Percentiles rank a stretch among this genome's conserved stretches.
phyloP scores from a whole-genome alignment of 2,888 invertebrate species.

The Anthophora plumipes region DNA sequence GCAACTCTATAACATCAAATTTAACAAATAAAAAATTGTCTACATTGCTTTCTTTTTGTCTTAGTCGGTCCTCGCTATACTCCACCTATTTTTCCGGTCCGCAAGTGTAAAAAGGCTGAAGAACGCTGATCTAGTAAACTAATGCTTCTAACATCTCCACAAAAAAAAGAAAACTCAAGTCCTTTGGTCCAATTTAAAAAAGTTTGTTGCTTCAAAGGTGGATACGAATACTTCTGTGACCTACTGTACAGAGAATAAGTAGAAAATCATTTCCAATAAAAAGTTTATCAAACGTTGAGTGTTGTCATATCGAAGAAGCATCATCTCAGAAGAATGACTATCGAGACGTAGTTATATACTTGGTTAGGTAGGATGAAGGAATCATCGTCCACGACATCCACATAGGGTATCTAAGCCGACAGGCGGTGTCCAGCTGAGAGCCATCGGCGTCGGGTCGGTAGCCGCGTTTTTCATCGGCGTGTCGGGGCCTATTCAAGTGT shows the following conservation, averaged over 20 bases:
- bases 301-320: neutral
- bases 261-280: neutral
- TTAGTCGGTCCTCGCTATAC: too few species aligned
- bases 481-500: slow-evolving; percentile 79
- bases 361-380: slow-evolving; percentile 30
- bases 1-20: too few species aligned
- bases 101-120: too few species aligned
- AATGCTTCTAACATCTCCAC: too few species aligned
- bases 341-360: neutral
- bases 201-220: too few species aligned
- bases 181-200: too few species aligned
- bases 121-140: too few species aligned
- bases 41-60: too few species aligned
- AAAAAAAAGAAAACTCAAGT: too few species aligned
- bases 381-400: slow-evolving; percentile 39
- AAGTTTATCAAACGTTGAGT: neutral
- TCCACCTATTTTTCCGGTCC: too few species aligned
- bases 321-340: slow-evolving; percentile 7
- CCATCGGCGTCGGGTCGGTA: slow-evolving; percentile 74
- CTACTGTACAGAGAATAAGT: neutral
- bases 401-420: slow-evolving; percentile 63
- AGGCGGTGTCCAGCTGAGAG: slow-evolving; percentile 73
- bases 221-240: too few species aligned
- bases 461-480: slow-evolving; percentile 79
- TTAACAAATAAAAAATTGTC: too few species aligned